Conservation (phyloP, 2,113 vertebrate species). For the Misgurnus anguillicaudatus region DNA sequence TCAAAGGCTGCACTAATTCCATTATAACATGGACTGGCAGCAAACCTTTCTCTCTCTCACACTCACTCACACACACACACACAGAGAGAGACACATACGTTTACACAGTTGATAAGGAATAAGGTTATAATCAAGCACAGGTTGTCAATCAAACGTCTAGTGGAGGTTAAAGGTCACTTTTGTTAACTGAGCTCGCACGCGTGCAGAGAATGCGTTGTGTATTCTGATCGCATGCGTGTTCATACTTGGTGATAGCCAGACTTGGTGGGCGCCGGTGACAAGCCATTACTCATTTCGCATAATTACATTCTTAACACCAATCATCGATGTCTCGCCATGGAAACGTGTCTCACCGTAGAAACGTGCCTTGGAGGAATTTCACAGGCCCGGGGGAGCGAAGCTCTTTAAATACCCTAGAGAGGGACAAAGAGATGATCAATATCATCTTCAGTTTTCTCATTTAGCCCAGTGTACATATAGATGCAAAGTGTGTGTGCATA, state of each 20-base stretch:
- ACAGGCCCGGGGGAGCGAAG: constrained; percentile 67
- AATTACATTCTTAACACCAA: constrained; percentile 80
- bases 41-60: neutral
- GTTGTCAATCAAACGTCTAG: constrained; percentile 46
- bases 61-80: constrained; percentile 25
- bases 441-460: constrained; percentile 19
- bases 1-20: constrained; percentile 27
- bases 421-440: neutral
- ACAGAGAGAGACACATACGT: neutral
- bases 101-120: constrained; percentile 42
- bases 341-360: constrained; percentile 67
- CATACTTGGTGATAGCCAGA: constrained; percentile 70
- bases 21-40: constrained; percentile 5
- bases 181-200: constrained; percentile 16
- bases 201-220: neutral
- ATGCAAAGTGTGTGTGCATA: neutral
- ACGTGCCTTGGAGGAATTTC: constrained; percentile 54
- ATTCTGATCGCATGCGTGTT: neutral
- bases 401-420: constrained; percentile 72
- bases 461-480: neutral
- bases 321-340: constrained; percentile 60
- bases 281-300: constrained; percentile 79
- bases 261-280: constrained; percentile 72
- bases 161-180: constrained; percentile 33
- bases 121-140: neutral